Evolutionary conservation across 2,888 invertebrate genomes (phyloP).

Genomic region (Leuctra nigra): DNA sequence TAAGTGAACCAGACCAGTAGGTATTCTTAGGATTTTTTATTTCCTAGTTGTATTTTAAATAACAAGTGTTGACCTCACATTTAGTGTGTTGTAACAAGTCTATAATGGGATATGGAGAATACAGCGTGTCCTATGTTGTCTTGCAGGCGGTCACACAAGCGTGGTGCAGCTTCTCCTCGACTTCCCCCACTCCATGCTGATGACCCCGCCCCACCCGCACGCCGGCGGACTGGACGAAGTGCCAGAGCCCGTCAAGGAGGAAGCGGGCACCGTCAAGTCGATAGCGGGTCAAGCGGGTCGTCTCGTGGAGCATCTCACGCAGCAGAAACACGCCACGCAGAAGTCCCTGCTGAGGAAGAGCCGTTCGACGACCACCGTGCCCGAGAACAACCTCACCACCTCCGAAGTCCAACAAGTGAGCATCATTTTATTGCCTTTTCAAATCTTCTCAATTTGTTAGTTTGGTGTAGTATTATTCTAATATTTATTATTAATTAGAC

Average conservation of each 20-base stretch:
- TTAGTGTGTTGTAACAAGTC: no score
- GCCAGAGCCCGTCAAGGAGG: constrained; percentile 50
- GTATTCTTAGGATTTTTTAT: no score
- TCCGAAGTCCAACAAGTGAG: constrained; percentile 50
- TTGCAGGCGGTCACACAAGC: constrained; percentile 92
- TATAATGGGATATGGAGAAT: no score
- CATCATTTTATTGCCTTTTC: background rate
- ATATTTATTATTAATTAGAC: no score
- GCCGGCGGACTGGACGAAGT: constrained; percentile 47
- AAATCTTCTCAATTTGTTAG: no score
- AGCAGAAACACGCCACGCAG: constrained; percentile 37
- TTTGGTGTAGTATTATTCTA: no score
- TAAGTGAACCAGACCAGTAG: no score
- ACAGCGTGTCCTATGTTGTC: no score
- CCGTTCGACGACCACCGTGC: constrained; percentile 44
- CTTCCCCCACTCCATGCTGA: constrained; percentile 81
- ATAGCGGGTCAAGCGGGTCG: constrained; percentile 24
- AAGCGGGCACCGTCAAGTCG: constrained; percentile 36
- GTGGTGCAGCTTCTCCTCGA: constrained; percentile 93
- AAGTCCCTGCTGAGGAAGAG: constrained; percentile 48
- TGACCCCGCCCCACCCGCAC: constrained; percentile 40
- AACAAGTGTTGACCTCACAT: no score
- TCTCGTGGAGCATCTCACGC: constrained; percentile 24
- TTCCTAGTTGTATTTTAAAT: no score
- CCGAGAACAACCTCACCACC: constrained; percentile 47